These are phyloP conservation scores for Cheilosia urbana DNA, from an alignment of 2,888 invertebrate genomes.

Conservation along the genomic window DNA sequence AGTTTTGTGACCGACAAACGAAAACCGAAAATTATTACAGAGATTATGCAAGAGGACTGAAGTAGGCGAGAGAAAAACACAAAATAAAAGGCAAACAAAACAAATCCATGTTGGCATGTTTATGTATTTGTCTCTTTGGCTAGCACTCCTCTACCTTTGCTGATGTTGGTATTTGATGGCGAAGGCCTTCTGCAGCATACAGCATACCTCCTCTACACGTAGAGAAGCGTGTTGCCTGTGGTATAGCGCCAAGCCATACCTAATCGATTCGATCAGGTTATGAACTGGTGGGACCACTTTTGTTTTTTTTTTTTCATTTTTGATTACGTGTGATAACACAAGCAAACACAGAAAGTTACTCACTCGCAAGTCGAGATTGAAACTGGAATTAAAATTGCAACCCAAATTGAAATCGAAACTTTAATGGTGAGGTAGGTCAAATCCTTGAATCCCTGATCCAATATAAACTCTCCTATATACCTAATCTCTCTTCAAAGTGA, in stretches of 20 bases:
- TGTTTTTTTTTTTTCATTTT: slow-evolving; percentile 12
- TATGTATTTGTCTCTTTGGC: slow-evolving; percentile 18
- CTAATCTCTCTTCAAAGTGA: neutral
- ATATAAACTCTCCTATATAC: too few species aligned
- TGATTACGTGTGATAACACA: slow-evolving; percentile 22
- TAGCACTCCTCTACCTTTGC: slow-evolving; percentile 6
- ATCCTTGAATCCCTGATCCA: neutral
- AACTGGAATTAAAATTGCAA: neutral
- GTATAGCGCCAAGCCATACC: slow-evolving; percentile 2
- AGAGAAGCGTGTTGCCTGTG: neutral
- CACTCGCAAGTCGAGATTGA: neutral
- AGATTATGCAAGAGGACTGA: slow-evolving; percentile 41
- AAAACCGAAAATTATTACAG: slow-evolving; percentile 32
- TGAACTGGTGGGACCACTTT: slow-evolving; percentile 39
- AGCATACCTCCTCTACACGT: neutral
- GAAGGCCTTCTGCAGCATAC: slow-evolving; percentile 25
- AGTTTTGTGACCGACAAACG: slow-evolving; percentile 43
- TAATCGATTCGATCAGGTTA: slow-evolving; percentile 31
- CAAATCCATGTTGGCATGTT: slow-evolving; percentile 28
- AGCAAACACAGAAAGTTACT: neutral
- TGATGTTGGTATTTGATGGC: slow-evolving; percentile 3
- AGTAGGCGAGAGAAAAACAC: slow-evolving; percentile 9
- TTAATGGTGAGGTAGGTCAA: slow-evolving; percentile 31
- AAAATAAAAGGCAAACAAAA: slow-evolving; percentile 4
- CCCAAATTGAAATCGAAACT: slow-evolving; percentile 19